Percentiles rank a stretch among this genome's conserved stretches.
Evolutionary conservation across 2,797 vertebrate genomes (phyloP).

Genomic region (Hoplostethus atlanticus): DNA sequence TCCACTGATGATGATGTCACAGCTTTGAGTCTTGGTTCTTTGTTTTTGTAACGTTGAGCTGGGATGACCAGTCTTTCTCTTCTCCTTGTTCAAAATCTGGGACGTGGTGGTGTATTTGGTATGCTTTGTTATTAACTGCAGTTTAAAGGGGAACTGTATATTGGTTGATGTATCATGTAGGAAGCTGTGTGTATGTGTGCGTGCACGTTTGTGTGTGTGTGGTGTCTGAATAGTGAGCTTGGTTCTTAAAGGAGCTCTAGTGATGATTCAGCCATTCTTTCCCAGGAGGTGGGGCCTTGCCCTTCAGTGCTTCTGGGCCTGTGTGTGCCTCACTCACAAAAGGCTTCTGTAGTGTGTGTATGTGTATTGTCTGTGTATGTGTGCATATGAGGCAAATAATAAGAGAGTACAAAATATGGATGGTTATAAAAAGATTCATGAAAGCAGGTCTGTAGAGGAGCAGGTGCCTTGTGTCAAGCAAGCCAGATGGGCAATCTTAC

Average conservation of each 20-base stretch:
- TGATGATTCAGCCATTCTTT: conserved; percentile 74
- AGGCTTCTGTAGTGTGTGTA: conserved; percentile 32
- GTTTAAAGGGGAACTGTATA: background rate
- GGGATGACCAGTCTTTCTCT: background rate
- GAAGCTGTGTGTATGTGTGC: conserved; percentile 7
- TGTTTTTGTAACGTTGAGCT: background rate
- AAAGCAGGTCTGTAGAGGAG: conserved; percentile 30
- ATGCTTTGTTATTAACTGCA: background rate
- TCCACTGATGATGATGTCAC: conserved; percentile 5
- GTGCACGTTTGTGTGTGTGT: conserved; percentile 9
- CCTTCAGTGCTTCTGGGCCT: conserved; percentile 58
- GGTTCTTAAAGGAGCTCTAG: conserved; percentile 55
- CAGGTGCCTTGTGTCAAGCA: conserved; percentile 8
- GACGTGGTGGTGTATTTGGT: background rate
- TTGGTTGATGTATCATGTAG: background rate
- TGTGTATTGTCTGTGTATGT: conserved; percentile 7
- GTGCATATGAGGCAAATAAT: conserved; percentile 40
- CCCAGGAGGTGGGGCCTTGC: conserved; percentile 65
- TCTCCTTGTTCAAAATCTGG: background rate
- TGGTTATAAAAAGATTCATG: conserved; percentile 17
- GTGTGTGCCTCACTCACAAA: conserved; percentile 36
- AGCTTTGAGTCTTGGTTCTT: background rate
- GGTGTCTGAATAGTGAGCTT: conserved; percentile 25
- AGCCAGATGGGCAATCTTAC: conserved; percentile 9
- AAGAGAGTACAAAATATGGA: conserved; percentile 63